Conservation (phyloP, 1,140 invertebrate species). For the Mesaphorura yosii region DNA sequence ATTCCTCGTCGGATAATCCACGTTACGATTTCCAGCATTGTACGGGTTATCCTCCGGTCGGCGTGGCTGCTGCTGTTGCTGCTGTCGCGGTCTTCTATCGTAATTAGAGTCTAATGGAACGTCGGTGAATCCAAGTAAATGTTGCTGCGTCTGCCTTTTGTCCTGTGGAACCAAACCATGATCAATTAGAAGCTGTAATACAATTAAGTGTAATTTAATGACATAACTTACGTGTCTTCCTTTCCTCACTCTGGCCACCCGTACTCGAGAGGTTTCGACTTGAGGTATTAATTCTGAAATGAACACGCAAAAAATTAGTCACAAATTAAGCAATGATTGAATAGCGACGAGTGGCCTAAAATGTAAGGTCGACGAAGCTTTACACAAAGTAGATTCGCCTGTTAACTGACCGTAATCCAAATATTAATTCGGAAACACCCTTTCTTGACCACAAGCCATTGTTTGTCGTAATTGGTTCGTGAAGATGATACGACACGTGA, state of each 20-base stretch:
- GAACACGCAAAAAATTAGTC: too few relatives aligned
- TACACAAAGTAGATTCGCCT: too few relatives aligned
- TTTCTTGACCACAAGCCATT: too few relatives aligned
- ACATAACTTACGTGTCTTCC: constrained; percentile 1
- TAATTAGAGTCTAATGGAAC: too few relatives aligned
- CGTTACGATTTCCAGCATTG: constrained; percentile 9
- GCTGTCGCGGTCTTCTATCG: background rate
- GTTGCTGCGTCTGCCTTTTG: constrained; percentile 5
- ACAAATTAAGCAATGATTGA: too few relatives aligned
- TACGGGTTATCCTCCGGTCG: constrained; percentile 12
- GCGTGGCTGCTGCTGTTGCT: background rate
- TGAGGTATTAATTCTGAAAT: background rate
- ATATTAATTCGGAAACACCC: too few relatives aligned
- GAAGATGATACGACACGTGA: too few relatives aligned
- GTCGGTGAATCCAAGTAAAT: too few relatives aligned
- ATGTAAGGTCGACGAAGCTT: too few relatives aligned
- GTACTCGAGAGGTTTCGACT: background rate
- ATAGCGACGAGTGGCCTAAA: too few relatives aligned
- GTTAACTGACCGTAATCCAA: too few relatives aligned
- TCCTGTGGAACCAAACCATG: background rate
- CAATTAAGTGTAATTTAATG: background rate
- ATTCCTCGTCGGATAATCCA: constrained; percentile 4
- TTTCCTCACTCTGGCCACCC: constrained; percentile 5
- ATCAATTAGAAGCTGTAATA: background rate
- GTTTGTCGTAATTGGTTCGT: too few relatives aligned